Evolutionary conservation across 2,113 vertebrate species (phyloP).

Genomic region (Rhinogobius similis): DNA sequence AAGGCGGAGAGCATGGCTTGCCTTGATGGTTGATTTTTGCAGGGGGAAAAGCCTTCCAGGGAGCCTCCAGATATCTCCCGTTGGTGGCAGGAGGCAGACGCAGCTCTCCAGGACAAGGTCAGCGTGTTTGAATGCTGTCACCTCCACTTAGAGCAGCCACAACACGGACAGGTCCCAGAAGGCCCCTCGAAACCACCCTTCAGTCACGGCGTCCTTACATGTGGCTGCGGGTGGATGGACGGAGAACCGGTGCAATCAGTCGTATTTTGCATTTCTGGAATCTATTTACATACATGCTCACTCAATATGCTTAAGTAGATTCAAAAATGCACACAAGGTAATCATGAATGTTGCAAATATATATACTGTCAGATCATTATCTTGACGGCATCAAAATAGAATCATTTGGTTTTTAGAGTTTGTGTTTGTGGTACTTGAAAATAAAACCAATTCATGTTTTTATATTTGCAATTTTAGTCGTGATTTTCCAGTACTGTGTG

Average conservation of each 20-base stretch:
- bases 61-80: constrained; percentile 79
- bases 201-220: background rate
- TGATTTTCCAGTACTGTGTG: background rate
- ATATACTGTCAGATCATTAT: background rate
- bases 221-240: constrained; percentile 1
- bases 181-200: constrained; percentile 28
- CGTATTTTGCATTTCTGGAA: background rate
- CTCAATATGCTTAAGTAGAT: background rate
- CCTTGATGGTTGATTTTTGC: constrained; percentile 54
- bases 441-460: background rate
- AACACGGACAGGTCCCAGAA: constrained; percentile 36
- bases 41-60: constrained; percentile 76
- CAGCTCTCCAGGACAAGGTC: constrained; percentile 53
- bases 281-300: background rate
- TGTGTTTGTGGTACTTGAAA: background rate
- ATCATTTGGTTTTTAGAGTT: background rate
- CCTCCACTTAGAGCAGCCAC: constrained; percentile 70
- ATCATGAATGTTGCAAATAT: background rate
- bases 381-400: no score
- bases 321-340: background rate
- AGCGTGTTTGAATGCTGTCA: constrained; percentile 73
- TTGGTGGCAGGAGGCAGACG: constrained; percentile 64
- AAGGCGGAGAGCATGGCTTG: constrained; percentile 44
- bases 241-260: background rate
- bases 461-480: background rate